Evolutionary conservation across 1,140 invertebrate species (phyloP).

Genomic region (Zeugodacus cucurbitae): DNA sequence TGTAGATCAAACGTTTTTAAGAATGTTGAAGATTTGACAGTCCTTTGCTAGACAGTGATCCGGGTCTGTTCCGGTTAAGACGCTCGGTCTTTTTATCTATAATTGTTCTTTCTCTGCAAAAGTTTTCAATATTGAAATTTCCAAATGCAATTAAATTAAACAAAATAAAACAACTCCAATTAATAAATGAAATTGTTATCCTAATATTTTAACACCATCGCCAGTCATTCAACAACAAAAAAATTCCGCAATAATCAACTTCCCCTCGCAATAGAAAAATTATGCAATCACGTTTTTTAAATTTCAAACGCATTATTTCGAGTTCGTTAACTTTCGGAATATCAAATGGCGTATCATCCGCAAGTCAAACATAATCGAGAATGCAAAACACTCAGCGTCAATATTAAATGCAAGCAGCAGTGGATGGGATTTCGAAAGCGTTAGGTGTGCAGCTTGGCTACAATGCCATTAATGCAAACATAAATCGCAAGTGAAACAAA

Average conservation of each 20-base stretch:
- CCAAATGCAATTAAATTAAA: too few species aligned
- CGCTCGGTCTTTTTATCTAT: too few species aligned
- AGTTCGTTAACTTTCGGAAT: slow-evolving; percentile 64
- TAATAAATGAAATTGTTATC: too few species aligned
- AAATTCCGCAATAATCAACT: not conserved
- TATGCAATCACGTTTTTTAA: slow-evolving; percentile 53
- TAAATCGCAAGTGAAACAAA: slow-evolving; percentile 20
- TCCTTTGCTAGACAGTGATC: too few species aligned
- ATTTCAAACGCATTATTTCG: slow-evolving; percentile 65
- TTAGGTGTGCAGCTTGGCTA: not conserved
- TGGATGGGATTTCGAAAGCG: not conserved
- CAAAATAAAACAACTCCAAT: too few species aligned
- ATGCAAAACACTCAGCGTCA: not conserved
- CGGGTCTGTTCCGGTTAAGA: too few species aligned
- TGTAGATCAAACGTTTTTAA: too few species aligned
- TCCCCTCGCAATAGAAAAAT: not conserved
- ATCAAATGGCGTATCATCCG: slow-evolving; percentile 53
- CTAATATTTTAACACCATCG: too few species aligned
- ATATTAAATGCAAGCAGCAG: not conserved
- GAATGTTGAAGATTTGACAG: too few species aligned
- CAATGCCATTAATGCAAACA: not conserved
- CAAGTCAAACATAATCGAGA: slow-evolving; percentile 37
- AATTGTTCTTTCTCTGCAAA: too few species aligned
- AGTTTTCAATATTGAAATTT: too few species aligned
- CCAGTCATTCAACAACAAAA: too few species aligned